Evolutionary conservation across 2,797 vertebrate species (phyloP), one percentile per base, ranked within the genome.

Genomic region (Syndactyla subalaris): DNA sequence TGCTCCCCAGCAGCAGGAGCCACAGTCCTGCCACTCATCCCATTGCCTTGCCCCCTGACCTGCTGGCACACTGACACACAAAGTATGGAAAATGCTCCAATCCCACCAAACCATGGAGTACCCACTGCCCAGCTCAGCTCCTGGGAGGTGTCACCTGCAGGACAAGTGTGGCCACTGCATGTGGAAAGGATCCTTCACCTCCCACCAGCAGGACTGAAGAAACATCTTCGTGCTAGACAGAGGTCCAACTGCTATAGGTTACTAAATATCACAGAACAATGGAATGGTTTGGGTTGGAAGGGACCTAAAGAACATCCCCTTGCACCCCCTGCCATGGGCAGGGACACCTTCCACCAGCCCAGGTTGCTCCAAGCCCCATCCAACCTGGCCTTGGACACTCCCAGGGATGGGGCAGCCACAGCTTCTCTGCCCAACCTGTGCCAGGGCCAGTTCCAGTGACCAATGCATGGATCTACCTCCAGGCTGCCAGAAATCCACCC

Each of bases 401-500:
- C 68, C 68, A 80, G 59, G 58, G 45, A 24, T 18, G 67, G 20
- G 38, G 75, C 67, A 87, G 85, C 58, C 85, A 17, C 51, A 24
- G 58, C 58, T 57, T 0, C 23, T 57, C 27, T 49, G 65, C 13
- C 18, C 12, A 67, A 6, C n/a, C 45, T 6, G 43, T 9, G 75
- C 75, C 75, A 43, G 36, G 32, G 39, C 5, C 45, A 12, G 52
- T 21, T 24, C 4, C 3, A 13, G 74, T 3, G 78, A 8, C 51
- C 0, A 2, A 24, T 21, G 12, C 3, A 26, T 0, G 14, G 70
- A 12, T 14, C 14, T 11, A 5, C 16, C 48, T 29, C 2, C 49
- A 10, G 24, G 9, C 34, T 61, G 84, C 54, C 81, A 41, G 49
- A 45, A 18, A 61, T 2, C 41, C 51, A 17, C 2, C 36, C 57